These are phyloP conservation scores for Hapalemur alaotrensis DNA, from an alignment of 2,797 vertebrate genomes.

Conservation along the genomic window DNA sequence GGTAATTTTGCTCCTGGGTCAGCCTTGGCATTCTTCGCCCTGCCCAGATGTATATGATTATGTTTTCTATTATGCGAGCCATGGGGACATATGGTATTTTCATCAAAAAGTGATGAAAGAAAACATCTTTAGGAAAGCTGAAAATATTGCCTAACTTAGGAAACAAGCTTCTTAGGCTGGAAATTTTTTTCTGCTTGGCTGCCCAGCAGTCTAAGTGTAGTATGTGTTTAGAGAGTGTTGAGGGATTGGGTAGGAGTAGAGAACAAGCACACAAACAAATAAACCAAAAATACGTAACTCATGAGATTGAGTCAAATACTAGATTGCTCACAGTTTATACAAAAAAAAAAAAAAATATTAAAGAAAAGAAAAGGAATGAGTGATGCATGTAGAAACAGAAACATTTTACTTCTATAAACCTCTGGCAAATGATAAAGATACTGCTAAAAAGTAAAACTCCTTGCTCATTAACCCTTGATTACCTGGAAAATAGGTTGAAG, in stretches of 20 bases:
- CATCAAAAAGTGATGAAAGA: conserved; percentile 66
- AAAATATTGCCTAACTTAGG: conserved; percentile 65
- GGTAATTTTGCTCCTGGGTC: conserved; percentile 38
- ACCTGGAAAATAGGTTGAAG: background rate
- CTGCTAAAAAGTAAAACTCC: background rate
- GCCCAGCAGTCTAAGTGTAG: background rate
- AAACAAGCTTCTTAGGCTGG: conserved; percentile 52
- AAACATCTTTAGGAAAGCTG: conserved; percentile 69
- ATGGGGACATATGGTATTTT: conserved; percentile 62
- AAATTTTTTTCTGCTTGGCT: background rate
- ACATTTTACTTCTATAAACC: background rate
- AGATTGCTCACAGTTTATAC: background rate
- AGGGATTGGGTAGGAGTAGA: background rate
- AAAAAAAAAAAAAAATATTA: too few relatives aligned
- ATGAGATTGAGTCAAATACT: background rate
- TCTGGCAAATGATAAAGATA: background rate
- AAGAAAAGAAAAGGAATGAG: background rate
- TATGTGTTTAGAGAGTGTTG: conserved; percentile 42
- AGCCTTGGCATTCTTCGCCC: conserved; percentile 44
- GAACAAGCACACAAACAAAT: conserved; percentile 23
- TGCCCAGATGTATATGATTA: conserved; percentile 62
- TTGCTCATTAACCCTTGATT: background rate
- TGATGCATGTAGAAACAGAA: background rate
- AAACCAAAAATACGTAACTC: background rate
- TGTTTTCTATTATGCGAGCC: conserved; percentile 51